Percentiles rank a stretch among this genome's conserved stretches.
Conservation (phyloP, 2,797 vertebrate genomes). For the Pelodytes ibericus region DNA sequence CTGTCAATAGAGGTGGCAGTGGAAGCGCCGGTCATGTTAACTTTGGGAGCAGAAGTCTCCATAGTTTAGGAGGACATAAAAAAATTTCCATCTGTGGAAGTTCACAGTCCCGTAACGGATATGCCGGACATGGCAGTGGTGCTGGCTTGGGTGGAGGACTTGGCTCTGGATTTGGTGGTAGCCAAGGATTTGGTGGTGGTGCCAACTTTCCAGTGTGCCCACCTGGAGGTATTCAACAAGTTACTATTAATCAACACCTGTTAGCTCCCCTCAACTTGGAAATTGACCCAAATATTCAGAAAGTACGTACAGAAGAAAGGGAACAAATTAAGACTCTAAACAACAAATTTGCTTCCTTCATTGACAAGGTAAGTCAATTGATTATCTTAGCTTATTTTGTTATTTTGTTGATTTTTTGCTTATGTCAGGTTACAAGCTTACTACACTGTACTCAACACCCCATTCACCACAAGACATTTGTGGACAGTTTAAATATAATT, state of each 20-base stretch:
- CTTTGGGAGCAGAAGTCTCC: conserved; percentile 75
- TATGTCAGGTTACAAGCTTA: too few relatives aligned
- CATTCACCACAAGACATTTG: too few relatives aligned
- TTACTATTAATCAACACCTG: conserved; percentile 82
- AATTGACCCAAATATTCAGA: conserved; percentile 84
- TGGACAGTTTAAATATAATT: neutral
- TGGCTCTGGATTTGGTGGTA: conserved; percentile 59
- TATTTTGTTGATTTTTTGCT: neutral
- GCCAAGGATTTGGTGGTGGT: conserved; percentile 49
- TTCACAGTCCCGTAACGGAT: conserved; percentile 57
- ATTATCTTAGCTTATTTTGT: neutral
- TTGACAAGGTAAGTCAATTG: conserved; percentile 83
- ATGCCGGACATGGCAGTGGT: conserved; percentile 48
- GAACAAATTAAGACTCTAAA: conserved; percentile 94
- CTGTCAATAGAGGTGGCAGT: conserved; percentile 66
- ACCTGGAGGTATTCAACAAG: conserved; percentile 69
- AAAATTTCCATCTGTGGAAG: conserved; percentile 65
- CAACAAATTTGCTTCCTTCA: conserved; percentile 95
- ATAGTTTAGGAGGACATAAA: conserved; percentile 67
- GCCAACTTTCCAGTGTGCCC: conserved; percentile 60
- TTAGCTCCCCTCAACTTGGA: conserved; percentile 84
- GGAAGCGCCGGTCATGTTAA: conserved; percentile 61
- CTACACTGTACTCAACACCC: too few relatives aligned
- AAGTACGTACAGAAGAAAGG: conserved; percentile 80
- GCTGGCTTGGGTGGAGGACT: conserved; percentile 54